These are phyloP conservation scores for Atherinomorus stipes DNA, from an alignment of 2,113 vertebrate genomes.

Conservation along the genomic window DNA sequence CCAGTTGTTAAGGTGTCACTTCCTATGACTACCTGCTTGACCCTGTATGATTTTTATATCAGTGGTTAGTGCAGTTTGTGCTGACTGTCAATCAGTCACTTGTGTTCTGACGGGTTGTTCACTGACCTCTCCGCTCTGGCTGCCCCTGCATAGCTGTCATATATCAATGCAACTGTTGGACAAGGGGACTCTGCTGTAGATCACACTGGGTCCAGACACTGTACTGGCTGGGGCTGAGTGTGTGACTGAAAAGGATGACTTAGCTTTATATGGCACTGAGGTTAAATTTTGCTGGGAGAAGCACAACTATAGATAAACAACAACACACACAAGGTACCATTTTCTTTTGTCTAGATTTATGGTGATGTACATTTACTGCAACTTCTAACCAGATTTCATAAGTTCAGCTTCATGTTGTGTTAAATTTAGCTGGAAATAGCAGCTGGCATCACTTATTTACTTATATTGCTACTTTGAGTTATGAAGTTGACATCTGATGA, in stretches of 20 bases:
- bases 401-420: too few relatives aligned
- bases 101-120: slow-evolving; percentile 42
- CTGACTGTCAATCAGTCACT: slow-evolving; percentile 57
- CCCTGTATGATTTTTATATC: slow-evolving; percentile 32
- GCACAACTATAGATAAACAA: slow-evolving; percentile 5
- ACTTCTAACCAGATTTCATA: background rate
- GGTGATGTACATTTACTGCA: background rate
- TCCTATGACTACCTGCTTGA: slow-evolving; percentile 13
- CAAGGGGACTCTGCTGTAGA: slow-evolving; percentile 30
- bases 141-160: slow-evolving; percentile 50
- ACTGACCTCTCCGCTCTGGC: slow-evolving; percentile 43
- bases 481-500: too few relatives aligned
- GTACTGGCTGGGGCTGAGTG: slow-evolving; percentile 40
- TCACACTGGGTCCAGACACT: slow-evolving; percentile 34
- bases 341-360: background rate
- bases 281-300: slow-evolving; percentile 6
- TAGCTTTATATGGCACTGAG: slow-evolving; percentile 8
- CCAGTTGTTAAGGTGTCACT: slow-evolving; percentile 11
- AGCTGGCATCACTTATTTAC: too few relatives aligned
- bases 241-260: slow-evolving; percentile 38
- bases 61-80: slow-evolving; percentile 12
- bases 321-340: background rate
- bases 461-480: too few relatives aligned
- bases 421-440: too few relatives aligned
- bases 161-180: slow-evolving; percentile 56